A percentile compares a stretch with the other conserved stretches of the same genome.
Conservation (phyloP, 2,113 vertebrate species). For the Coptodon rendalli region DNA sequence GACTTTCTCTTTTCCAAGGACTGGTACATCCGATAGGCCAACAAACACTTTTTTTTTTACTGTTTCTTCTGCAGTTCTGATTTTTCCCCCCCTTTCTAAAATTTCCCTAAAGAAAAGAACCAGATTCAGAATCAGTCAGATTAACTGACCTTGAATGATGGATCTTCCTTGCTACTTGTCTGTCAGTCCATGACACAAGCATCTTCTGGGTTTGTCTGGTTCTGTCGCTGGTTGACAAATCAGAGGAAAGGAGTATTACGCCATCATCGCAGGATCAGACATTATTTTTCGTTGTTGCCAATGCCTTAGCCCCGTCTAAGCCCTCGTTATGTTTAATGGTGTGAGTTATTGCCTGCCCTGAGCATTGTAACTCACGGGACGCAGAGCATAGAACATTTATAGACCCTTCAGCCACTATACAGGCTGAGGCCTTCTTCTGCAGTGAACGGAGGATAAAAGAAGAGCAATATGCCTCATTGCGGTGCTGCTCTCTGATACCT, state of each 20-base stretch:
- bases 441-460: slow-evolving; percentile 18
- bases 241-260: slow-evolving; percentile 16
- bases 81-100: background rate
- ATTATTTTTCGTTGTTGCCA: slow-evolving; percentile 58
- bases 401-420: slow-evolving; percentile 52
- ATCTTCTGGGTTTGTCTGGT: background rate
- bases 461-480: background rate
- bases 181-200: background rate
- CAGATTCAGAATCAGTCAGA: background rate
- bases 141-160: slow-evolving; percentile 21
- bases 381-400: slow-evolving; percentile 63
- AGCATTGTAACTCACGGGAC: slow-evolving; percentile 65
- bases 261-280: slow-evolving; percentile 51
- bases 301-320: slow-evolving; percentile 58
- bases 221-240: slow-evolving; percentile 8
- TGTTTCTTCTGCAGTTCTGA: background rate
- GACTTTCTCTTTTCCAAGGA: background rate
- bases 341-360: slow-evolving; percentile 71
- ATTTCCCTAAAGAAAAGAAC: background rate
- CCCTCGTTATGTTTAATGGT: slow-evolving; percentile 75
- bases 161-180: background rate
- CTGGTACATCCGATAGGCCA: background rate
- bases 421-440: slow-evolving; percentile 12
- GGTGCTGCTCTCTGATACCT: background rate
- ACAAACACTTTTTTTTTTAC: background rate